phyloP scores from a whole-genome alignment of 2,888 invertebrate species.

The Amphipoea lucens region DNA sequence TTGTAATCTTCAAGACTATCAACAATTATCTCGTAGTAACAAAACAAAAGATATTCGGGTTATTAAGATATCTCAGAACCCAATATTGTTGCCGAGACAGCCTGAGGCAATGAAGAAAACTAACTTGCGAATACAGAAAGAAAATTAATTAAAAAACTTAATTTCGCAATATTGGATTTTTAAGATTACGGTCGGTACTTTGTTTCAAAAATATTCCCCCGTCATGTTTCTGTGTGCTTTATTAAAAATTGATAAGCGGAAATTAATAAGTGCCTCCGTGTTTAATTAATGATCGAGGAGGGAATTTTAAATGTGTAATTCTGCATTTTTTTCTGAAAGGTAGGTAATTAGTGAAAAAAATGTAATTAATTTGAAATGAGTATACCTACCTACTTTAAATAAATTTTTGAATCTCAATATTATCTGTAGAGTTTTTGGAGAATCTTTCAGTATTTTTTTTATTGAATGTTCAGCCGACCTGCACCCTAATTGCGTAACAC shows the following conservation, averaged over 20 bases:
- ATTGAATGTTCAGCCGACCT: background rate
- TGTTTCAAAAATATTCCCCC: constrained; percentile 51
- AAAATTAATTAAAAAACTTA: constrained; percentile 87
- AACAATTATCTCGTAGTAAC: constrained; percentile 49
- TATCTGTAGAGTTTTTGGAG: background rate
- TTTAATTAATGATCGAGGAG: constrained; percentile 65
- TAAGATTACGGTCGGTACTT: constrained; percentile 68
- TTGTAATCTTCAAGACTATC: background rate
- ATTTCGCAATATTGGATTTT: constrained; percentile 82
- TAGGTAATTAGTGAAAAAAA: background rate
- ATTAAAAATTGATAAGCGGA: constrained; percentile 70
- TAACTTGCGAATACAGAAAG: constrained; percentile 79
- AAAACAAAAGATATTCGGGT: constrained; percentile 70
- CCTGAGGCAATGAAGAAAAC: constrained; percentile 74
- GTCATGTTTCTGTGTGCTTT: constrained; percentile 61
- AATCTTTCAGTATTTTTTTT: too few relatives aligned
- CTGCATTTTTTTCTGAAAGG: constrained; percentile 1
- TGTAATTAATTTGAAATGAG: constrained; percentile 4
- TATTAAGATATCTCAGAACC: constrained; percentile 71
- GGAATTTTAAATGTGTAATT: constrained; percentile 44
- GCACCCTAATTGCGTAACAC: too few relatives aligned
- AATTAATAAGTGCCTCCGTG: constrained; percentile 65
- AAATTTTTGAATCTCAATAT: background rate
- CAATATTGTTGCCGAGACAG: constrained; percentile 72
- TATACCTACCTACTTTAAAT: background rate